Base-by-base conservation (phyloP, 53 echinoderm and acorn worm species). In the Mesocentrotus franciscanus region DNA sequence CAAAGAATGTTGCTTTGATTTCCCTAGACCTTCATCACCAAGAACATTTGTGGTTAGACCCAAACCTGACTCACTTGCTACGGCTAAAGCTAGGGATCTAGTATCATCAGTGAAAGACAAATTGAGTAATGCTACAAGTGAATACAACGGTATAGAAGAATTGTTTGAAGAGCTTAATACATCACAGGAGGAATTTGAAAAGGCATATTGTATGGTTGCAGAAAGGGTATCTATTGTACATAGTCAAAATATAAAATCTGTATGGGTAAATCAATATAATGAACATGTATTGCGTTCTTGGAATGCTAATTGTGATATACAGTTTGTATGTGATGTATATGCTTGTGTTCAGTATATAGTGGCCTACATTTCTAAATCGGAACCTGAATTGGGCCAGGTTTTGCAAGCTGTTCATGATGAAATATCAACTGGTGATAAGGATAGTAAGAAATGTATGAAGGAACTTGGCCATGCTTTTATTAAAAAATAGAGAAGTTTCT, bases 321-420 rank as follows among this genome's bases (percentile, higher is more conserved):
- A n/a, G n/a, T n/a, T n/a, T n/a, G n/a, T n/a, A n/a, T n/a, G n/a
- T n/a, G n/a, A n/a, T n/a, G n/a, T n/a, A n/a, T n/a, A n/a, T n/a
- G n/a, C n/a, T n/a, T n/a, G n/a, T n/a, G n/a, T n/a, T n/a, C n/a
- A n/a, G n/a, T n/a, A n/a, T n/a, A n/a, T n/a, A n/a, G n/a, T n/a
- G 93, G 95, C 95, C 4, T 96, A 94, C 58, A 93, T 96, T n/a
- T 90, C 95, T 12, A 96, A 96, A 90, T 42, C 96, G n/a, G n/a
- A n/a, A n/a, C n/a, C n/a, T n/a, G n/a, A n/a, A n/a, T n/a, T n/a
- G n/a, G n/a, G n/a, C n/a, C n/a, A 95, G 26, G 81, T 61, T 13
- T 78, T 78, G 15, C 78, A 78, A 78, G 78, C 6, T 5, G 34
- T 30, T 78, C 34, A 33, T 9, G 10, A n/a, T 49, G 94, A 95